Evolutionary conservation across 2,797 vertebrate genomes (phyloP).

Genomic region (Sebastes iracundus): DNA sequence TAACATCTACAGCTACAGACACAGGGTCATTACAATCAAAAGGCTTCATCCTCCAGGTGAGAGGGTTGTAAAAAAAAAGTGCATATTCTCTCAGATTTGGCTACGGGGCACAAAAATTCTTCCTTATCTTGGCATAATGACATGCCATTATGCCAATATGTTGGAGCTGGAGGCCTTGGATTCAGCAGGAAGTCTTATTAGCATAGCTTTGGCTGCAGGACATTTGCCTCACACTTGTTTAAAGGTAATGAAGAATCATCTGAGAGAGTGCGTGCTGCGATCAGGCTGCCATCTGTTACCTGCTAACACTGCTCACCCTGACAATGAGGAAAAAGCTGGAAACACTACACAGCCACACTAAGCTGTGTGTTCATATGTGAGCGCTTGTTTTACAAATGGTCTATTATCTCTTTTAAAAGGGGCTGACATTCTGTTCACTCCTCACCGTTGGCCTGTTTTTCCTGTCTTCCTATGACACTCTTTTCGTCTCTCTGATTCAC

Average conservation of each 20-base stretch:
- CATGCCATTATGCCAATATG: constrained; percentile 60
- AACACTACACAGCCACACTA: constrained; percentile 61
- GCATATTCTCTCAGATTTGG: constrained; percentile 44
- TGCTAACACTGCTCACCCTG: constrained; percentile 79
- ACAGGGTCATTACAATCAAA: neutral
- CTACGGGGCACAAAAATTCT: constrained; percentile 33
- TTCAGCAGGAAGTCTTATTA: constrained; percentile 85
- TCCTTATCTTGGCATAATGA: constrained; percentile 75
- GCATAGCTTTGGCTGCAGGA: constrained; percentile 85
- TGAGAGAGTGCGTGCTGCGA: constrained; percentile 81
- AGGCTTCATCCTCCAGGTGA: neutral
- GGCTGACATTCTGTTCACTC: constrained; percentile 46
- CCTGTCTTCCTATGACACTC: neutral
- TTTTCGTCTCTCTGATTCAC: neutral
- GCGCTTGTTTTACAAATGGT: constrained; percentile 23
- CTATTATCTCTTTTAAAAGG: constrained; percentile 10
- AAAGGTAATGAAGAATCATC: constrained; percentile 92
- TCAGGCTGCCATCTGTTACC: constrained; percentile 91
- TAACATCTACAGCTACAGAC: neutral
- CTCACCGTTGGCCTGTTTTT: neutral
- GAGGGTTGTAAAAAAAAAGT: constrained; percentile 30
- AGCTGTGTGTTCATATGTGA: constrained; percentile 10
- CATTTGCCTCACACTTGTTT: constrained; percentile 92
- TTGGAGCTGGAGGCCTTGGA: constrained; percentile 79
- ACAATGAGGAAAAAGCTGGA: constrained; percentile 76